These are phyloP conservation scores for Coptotermes formosanus DNA, from an alignment of 1,140 invertebrate species.

Conservation along the genomic window DNA sequence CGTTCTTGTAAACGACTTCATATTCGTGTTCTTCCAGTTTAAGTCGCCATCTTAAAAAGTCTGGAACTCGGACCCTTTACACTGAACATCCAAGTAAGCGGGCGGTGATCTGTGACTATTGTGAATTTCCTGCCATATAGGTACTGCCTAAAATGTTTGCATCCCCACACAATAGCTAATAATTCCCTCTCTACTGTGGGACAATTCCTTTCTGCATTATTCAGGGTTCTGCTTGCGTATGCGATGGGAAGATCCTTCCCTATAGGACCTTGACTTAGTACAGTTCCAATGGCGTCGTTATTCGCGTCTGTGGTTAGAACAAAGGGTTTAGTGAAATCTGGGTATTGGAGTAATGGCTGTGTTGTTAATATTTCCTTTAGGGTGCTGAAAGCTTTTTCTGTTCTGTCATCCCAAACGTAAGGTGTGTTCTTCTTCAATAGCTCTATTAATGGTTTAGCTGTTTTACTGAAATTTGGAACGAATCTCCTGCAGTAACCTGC, in stretches of 20 bases:
- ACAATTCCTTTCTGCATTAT: constrained; percentile 44
- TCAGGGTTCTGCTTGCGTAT: constrained; percentile 44
- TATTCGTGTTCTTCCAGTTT: constrained; percentile 51
- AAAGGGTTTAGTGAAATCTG: constrained; percentile 22
- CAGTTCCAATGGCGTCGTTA: constrained; percentile 31
- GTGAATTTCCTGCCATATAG: constrained; percentile 50
- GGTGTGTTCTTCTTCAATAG: constrained; percentile 44
- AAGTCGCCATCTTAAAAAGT: constrained; percentile 52
- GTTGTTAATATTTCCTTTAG: constrained; percentile 30
- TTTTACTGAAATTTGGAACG: constrained; percentile 43
- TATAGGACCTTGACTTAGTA: constrained; percentile 34
- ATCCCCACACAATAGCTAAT: constrained; percentile 52
- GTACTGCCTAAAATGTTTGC: constrained; percentile 49
- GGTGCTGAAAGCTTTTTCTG: constrained; percentile 42
- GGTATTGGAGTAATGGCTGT: constrained; percentile 23
- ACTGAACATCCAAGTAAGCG: constrained; percentile 49
- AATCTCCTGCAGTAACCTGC: constrained; percentile 42
- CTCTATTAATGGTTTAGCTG: constrained; percentile 44
- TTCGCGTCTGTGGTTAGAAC: constrained; percentile 31
- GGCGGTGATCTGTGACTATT: constrained; percentile 54
- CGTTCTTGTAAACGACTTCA: constrained; percentile 47
- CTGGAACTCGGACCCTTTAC: constrained; percentile 49
- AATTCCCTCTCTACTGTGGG: constrained; percentile 52
- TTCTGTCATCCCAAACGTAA: constrained; percentile 39
- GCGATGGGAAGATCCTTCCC: constrained; percentile 37